These are phyloP conservation scores for Copidosoma aretas DNA, from an alignment of 2,888 invertebrate species.

Conservation along the genomic window DNA sequence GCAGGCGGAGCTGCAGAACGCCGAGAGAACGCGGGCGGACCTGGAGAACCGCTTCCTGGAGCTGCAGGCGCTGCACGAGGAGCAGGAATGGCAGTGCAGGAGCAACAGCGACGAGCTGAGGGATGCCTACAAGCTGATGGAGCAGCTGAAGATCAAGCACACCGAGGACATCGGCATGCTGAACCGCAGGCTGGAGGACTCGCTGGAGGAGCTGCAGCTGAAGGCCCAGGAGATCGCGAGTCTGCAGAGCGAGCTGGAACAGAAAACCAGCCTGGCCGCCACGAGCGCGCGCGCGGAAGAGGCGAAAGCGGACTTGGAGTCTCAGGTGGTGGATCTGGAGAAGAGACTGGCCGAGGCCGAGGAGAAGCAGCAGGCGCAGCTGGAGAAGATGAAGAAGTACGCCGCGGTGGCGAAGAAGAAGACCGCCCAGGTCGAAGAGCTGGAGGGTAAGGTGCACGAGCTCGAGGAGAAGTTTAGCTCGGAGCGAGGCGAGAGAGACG, in stretches of 20 bases:
- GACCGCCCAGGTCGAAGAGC: conserved; percentile 69
- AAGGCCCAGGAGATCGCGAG: conserved; percentile 62
- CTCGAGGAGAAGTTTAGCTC: conserved; percentile 49
- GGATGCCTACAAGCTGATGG: conserved; percentile 65
- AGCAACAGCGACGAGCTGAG: conserved; percentile 51
- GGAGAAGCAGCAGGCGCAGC: conserved; percentile 71
- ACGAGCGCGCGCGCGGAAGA: conserved; percentile 53
- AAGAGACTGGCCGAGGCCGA: conserved; percentile 64
- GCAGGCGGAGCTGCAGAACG: conserved; percentile 56
- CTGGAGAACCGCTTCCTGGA: conserved; percentile 45
- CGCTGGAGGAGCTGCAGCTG: conserved; percentile 61
- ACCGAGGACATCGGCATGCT: conserved; percentile 61
- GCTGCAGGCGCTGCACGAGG: conserved; percentile 46
- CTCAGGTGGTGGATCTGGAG: conserved; percentile 60
- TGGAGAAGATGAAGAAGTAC: conserved; percentile 81
- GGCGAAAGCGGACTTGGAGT: conserved; percentile 54
- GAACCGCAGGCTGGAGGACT: conserved; percentile 59
- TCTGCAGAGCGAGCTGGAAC: conserved; percentile 57
- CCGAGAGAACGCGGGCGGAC: conserved; percentile 39
- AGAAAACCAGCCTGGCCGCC: conserved; percentile 60
- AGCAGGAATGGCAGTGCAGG: conserved; percentile 44
- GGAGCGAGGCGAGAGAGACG: conserved; percentile 55
- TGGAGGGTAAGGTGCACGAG: conserved; percentile 64
- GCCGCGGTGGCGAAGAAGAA: conserved; percentile 80
- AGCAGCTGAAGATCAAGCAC: conserved; percentile 58